Percentiles rank a stretch among this genome's conserved stretches.
Evolutionary conservation across 2,888 invertebrate species (phyloP).

Genomic region (Coremacera marginata): DNA sequence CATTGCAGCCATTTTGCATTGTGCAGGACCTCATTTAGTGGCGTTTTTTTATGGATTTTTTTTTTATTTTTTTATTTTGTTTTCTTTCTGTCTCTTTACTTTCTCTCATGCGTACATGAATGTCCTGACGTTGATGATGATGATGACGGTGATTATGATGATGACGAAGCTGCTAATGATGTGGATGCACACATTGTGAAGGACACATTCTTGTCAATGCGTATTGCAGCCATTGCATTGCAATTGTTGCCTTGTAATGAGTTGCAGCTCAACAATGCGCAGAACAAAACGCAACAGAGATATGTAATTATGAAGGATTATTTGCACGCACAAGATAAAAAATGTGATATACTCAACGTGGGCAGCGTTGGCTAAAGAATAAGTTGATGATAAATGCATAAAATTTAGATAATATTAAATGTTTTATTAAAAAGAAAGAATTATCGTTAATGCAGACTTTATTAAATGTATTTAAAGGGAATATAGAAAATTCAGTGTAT

Average conservation of each 20-base stretch:
- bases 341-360: too few species aligned
- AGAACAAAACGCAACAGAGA: not conserved
- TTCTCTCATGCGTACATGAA: conserved; percentile 11
- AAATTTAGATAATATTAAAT: too few species aligned
- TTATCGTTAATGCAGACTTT: too few species aligned
- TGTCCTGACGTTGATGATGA: not conserved
- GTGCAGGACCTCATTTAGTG: conserved; percentile 19
- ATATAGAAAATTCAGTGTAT: too few species aligned
- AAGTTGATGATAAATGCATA: too few species aligned
- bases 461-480: too few species aligned
- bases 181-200: not conserved
- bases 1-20: not conserved
- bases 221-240: not conserved
- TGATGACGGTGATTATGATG: not conserved
- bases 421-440: too few species aligned
- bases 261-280: not conserved
- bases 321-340: too few species aligned
- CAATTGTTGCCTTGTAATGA: not conserved
- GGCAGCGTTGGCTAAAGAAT: too few species aligned
- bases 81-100: not conserved
- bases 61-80: not conserved
- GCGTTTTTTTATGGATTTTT: not conserved
- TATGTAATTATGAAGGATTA: too few species aligned
- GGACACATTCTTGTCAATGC: not conserved
- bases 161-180: not conserved